Evolutionary conservation across 2,888 invertebrate genomes (phyloP), one percentile per base, ranked within the genome.

Genomic region (Creontiades dilutus): DNA sequence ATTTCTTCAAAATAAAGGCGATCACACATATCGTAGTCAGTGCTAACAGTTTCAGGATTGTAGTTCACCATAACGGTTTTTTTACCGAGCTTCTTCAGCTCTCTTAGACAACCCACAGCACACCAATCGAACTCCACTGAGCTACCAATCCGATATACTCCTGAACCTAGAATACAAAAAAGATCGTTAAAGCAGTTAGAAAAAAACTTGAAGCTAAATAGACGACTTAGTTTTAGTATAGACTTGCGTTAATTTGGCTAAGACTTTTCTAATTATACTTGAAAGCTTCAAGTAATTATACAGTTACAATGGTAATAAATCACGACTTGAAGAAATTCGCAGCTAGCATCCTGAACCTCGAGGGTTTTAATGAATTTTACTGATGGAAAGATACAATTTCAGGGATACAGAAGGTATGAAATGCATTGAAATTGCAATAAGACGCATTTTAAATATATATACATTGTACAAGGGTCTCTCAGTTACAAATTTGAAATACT

Each of bases 51-150:
- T 94, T 99, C 99, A 0, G 99, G 99, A 93, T 99, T 99, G 93
- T 98, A 99, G 93, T 99, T 99, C 0, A 99, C 95, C 99, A 99
- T 99, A 48, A 99, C 97, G 0, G 99, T 99, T 92, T 97, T 97
- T 92, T 96, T 96, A 0, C 96, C 96, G 90, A 99, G 95, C 93
- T 97, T 96, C 92, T 98, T 95, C 16, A 99, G 94, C 93, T 99
- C 99, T 90, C 97, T 95, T 80, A 99, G 94, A 93, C 99, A 99
- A 61, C 99, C 98, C 0, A 99, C 99, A 23, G 99, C 99, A 93
- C 99, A 99, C 97, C 99, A 99, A 94, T 99, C 99, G 93, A 99
- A 99, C 94, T 99, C 99, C 9, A 99, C 99, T 0, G 99, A 99
- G 93, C 99, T 98, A n/a, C 99, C 99, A 92, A 99, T 99, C 90